phyloP scores from a whole-genome alignment of 2,888 invertebrate species.

The Osedax fenrisi region DNA sequence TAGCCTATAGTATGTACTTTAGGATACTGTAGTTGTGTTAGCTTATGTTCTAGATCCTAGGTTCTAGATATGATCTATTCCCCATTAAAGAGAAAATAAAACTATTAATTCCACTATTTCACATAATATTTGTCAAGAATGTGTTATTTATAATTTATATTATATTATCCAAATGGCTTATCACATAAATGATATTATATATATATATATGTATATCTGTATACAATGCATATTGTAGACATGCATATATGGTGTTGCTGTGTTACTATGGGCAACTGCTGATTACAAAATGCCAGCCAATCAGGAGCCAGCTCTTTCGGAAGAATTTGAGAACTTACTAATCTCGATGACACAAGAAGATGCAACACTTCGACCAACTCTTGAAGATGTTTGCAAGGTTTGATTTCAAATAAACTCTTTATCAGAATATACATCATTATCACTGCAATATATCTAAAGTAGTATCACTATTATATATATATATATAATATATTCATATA shows the following conservation, averaged over 20 bases:
- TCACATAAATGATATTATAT: neutral
- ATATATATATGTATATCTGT: neutral
- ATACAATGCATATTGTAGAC: too few species aligned
- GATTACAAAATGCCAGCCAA: conserved; percentile 40
- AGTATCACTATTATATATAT: neutral
- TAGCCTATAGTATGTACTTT: too few species aligned
- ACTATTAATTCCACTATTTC: too few species aligned
- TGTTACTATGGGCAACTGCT: conserved; percentile 41
- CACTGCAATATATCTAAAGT: neutral
- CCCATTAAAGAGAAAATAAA: too few species aligned
- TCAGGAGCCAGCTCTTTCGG: conserved; percentile 34
- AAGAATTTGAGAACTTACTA: conserved; percentile 40
- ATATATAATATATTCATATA: conserved; percentile 3
- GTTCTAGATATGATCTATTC: too few species aligned
- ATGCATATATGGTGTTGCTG: conserved; percentile 44
- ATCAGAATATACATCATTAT: too few species aligned
- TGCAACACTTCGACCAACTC: conserved; percentile 38
- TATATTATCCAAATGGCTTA: neutral
- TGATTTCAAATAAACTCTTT: neutral
- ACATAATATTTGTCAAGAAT: too few species aligned
- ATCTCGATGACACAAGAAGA: conserved; percentile 41
- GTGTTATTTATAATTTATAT: neutral
- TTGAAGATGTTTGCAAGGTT: neutral
- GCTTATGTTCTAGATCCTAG: too few species aligned
- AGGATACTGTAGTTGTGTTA: too few species aligned